These are phyloP conservation scores for Malaclemys terrapin DNA, from an alignment of 2,113 vertebrate species.

Conservation along the genomic window DNA sequence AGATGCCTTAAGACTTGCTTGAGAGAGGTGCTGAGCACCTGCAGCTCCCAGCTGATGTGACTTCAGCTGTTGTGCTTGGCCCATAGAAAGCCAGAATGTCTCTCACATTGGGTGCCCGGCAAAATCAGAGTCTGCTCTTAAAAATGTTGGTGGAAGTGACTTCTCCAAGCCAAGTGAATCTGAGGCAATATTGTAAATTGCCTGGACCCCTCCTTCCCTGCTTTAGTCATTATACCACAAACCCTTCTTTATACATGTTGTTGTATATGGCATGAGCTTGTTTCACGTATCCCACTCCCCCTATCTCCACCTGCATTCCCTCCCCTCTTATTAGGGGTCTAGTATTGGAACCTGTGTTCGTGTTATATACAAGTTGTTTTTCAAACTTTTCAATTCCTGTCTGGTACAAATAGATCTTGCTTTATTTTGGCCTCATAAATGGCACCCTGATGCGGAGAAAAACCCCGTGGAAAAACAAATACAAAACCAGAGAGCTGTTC, in stretches of 20 bases:
- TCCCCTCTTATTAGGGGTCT: not conserved
- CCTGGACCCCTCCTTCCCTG: not conserved
- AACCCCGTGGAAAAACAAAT: not conserved
- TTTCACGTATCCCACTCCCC: not conserved
- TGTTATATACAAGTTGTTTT: not conserved
- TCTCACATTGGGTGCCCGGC: not conserved
- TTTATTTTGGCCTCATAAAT: not conserved
- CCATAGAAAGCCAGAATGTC: not conserved
- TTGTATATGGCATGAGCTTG: not conserved
- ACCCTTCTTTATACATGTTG: not conserved
- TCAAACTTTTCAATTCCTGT: not conserved
- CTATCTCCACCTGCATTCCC: not conserved
- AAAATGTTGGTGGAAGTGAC: not conserved
- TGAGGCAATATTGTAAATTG: rapidly evolving
- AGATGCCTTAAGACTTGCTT: not conserved
- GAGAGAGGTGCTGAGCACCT: not conserved
- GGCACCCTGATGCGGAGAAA: not conserved
- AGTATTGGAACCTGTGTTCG: not conserved
- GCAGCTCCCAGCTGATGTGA: not conserved
- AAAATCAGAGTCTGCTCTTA: not conserved
- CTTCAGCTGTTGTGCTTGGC: not conserved
- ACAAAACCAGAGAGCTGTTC: not conserved
- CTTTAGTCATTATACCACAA: not conserved
- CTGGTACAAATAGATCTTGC: not conserved
- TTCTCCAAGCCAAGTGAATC: not conserved